Evolutionary conservation across 2,797 vertebrate genomes (phyloP).

Genomic region (Scolopax rusticola): DNA sequence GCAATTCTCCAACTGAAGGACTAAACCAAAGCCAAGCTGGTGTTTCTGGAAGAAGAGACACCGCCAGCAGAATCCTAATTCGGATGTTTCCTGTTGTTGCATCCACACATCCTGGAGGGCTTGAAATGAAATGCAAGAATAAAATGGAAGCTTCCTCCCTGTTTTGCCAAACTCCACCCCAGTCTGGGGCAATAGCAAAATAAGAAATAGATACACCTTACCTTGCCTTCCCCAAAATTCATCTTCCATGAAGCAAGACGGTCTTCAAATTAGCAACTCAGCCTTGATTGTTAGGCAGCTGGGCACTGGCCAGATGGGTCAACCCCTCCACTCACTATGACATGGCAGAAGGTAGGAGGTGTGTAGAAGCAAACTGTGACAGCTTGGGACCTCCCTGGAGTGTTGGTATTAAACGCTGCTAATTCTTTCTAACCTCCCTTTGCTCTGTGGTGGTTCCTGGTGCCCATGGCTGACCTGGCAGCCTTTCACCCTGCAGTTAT

Average conservation of each 20-base stretch:
- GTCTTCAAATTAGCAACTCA: neutral
- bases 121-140: neutral
- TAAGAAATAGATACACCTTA: neutral
- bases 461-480: neutral
- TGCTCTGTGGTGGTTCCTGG: neutral
- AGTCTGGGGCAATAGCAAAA: neutral
- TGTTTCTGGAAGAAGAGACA: conserved; percentile 15
- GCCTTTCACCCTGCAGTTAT: neutral
- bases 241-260: neutral
- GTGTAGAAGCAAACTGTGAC: neutral
- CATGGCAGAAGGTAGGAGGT: neutral
- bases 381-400: neutral
- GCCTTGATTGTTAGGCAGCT: neutral
- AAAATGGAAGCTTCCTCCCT: neutral
- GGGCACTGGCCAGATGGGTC: neutral
- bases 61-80: neutral
- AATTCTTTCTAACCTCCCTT: neutral
- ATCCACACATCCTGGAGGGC: neutral
- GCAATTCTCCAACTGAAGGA: conserved; percentile 62
- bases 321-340: neutral
- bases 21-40: conserved; percentile 45
- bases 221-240: neutral
- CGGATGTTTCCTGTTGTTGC: neutral
- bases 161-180: neutral
- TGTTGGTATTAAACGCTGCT: neutral